Percentiles rank a stretch among this genome's conserved stretches.
These are phyloP conservation scores for Poeciliopsis infans DNA, from an alignment of 2,797 vertebrate species.

Conservation along the genomic window DNA sequence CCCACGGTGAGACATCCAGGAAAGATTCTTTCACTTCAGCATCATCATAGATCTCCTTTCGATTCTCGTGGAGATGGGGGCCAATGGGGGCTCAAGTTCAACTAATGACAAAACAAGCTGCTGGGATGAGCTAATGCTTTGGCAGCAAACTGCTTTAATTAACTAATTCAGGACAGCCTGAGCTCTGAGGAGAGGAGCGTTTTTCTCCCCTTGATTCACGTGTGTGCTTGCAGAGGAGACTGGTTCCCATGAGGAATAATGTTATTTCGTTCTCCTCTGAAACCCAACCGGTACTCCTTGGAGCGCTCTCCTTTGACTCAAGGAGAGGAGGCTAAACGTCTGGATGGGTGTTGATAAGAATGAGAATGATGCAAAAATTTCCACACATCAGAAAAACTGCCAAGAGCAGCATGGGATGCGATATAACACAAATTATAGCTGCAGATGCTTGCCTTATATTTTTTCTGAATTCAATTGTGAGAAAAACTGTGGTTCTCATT, in stretches of 20 bases:
- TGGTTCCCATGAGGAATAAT: conserved; percentile 48
- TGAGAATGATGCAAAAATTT: conserved; percentile 35
- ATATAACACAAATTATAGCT: conserved; percentile 11
- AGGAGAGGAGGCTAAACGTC: conserved; percentile 39
- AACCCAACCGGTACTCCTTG: conserved; percentile 19
- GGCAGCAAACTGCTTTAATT: conserved; percentile 71
- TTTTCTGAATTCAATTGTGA: not conserved
- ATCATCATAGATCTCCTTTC: conserved; percentile 13
- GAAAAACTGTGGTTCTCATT: not conserved
- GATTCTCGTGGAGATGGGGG: conserved; percentile 32
- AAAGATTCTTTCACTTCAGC: conserved; percentile 1
- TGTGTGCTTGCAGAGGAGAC: conserved; percentile 33
- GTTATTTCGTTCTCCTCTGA: conserved; percentile 36
- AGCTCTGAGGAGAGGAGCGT: conserved; percentile 39
- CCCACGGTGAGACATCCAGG: not conserved
- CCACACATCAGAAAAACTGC: conserved; percentile 45
- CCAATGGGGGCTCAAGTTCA: conserved; percentile 33
- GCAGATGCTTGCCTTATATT: conserved; percentile 7
- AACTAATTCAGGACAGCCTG: conserved; percentile 67
- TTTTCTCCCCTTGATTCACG: conserved; percentile 18
- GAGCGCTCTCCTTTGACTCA: conserved; percentile 10
- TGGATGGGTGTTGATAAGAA: conserved; percentile 43
- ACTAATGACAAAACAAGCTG: conserved; percentile 64
- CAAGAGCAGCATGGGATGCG: conserved; percentile 19
- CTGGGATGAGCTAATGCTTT: conserved; percentile 72